phyloP scores from a whole-genome alignment of 2,797 vertebrate species.

The Chromobotia macracanthus region DNA sequence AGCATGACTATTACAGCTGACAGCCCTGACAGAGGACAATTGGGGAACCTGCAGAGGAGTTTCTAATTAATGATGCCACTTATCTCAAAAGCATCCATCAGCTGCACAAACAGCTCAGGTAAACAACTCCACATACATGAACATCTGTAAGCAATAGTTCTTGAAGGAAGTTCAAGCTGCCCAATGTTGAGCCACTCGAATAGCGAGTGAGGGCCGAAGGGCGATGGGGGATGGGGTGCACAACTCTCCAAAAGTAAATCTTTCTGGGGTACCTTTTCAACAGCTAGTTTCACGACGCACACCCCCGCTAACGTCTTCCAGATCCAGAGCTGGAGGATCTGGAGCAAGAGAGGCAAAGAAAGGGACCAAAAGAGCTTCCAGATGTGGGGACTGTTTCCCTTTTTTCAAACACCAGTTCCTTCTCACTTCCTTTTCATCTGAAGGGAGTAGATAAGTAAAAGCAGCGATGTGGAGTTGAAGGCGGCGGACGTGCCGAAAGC shows the following conservation, averaged over 20 bases:
- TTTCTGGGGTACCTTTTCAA: constrained; percentile 69
- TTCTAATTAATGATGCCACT: constrained; percentile 45
- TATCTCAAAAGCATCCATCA: constrained; percentile 13
- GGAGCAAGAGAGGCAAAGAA: constrained; percentile 58
- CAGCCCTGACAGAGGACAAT: constrained; percentile 1
- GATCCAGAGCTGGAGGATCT: constrained; percentile 64
- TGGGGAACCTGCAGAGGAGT: background rate
- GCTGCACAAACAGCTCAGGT: constrained; percentile 36
- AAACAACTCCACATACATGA: constrained; percentile 44
- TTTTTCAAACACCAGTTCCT: constrained; percentile 73
- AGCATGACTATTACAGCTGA: constrained; percentile 25
- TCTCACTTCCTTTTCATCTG: constrained; percentile 70
- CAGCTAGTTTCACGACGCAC: constrained; percentile 64
- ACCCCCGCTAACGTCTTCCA: constrained; percentile 71
- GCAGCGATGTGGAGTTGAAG: constrained; percentile 56
- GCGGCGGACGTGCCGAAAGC: constrained; percentile 40
- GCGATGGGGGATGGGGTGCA: constrained; percentile 42
- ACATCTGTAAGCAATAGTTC: constrained; percentile 65
- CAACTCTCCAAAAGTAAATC: constrained; percentile 64
- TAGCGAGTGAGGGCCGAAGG: constrained; percentile 49
- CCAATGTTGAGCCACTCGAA: constrained; percentile 52
- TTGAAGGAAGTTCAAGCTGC: constrained; percentile 53
- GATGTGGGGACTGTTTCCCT: constrained; percentile 72
- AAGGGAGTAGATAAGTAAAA: constrained; percentile 63
- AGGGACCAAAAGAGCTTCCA: constrained; percentile 75